phyloP scores from a whole-genome alignment of 2,888 invertebrate genomes.

The Drosophila buzzatii region DNA sequence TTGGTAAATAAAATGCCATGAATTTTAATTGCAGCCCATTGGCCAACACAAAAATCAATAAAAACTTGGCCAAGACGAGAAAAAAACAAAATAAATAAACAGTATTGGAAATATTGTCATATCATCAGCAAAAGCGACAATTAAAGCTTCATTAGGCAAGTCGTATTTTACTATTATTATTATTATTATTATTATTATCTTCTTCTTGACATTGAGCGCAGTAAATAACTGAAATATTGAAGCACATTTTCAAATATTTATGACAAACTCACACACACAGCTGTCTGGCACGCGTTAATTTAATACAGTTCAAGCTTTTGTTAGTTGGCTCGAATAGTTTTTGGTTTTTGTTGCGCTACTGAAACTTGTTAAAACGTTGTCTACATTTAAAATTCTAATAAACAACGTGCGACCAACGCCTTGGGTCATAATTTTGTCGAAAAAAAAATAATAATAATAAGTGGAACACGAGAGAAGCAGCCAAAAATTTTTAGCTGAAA shows the following conservation, averaged over 20 bases:
- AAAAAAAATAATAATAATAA: constrained; percentile 6
- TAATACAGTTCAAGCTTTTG: constrained; percentile 32
- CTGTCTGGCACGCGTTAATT: constrained; percentile 54
- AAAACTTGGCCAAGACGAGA: constrained; percentile 18
- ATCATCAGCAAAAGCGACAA: constrained; percentile 45
- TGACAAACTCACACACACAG: constrained; percentile 32
- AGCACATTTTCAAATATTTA: constrained; percentile 53
- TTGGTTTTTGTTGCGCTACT: constrained; percentile 48
- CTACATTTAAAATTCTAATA: constrained; percentile 68
- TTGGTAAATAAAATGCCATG: constrained; percentile 57
- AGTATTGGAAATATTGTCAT: constrained; percentile 15
- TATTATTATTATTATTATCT: not conserved
- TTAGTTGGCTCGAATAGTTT: constrained; percentile 19
- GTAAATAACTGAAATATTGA: constrained; percentile 52
- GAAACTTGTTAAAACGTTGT: constrained; percentile 70
- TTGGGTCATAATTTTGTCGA: constrained; percentile 27
- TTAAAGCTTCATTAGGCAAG: constrained; percentile 63
- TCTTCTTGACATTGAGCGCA: constrained; percentile 35
- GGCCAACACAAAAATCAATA: constrained; percentile 25
- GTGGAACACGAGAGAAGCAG: constrained; percentile 11
- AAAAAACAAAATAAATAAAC: not conserved
- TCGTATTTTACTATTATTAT: constrained; percentile 4
- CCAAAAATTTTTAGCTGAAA: not conserved
- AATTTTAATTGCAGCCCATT: constrained; percentile 64
- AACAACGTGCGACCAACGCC: constrained; percentile 61